Percentiles rank a stretch among this genome's conserved stretches.
Evolutionary conservation across 2,888 invertebrate genomes (phyloP).

Genomic region (Tethea ocularis): DNA sequence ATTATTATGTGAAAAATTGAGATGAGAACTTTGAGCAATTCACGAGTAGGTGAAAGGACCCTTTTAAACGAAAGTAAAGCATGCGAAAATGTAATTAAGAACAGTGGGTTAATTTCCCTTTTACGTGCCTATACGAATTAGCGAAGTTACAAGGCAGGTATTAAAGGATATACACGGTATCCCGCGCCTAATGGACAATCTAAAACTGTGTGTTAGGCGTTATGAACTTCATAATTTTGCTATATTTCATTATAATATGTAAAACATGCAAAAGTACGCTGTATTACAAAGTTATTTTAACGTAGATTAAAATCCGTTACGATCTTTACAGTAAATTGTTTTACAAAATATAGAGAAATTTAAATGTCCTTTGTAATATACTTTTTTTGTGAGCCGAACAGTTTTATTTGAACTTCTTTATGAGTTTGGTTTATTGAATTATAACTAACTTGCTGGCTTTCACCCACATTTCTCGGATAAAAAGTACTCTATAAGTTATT

Average conservation of each 20-base stretch:
- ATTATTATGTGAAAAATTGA: conserved; percentile 37
- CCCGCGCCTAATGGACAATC: conserved; percentile 48
- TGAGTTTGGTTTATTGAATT: too few species aligned
- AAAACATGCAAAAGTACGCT: neutral
- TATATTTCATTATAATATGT: conserved; percentile 5
- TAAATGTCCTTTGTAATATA: too few species aligned
- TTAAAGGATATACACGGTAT: conserved; percentile 43
- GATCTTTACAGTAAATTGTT: neutral
- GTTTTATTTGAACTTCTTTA: too few species aligned
- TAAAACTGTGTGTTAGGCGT: conserved; percentile 35
- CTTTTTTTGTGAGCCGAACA: too few species aligned
- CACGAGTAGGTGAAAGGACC: conserved; percentile 65
- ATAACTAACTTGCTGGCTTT: too few species aligned
- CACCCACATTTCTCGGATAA: too few species aligned
- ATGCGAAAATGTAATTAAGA: conserved; percentile 82
- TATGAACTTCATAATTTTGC: conserved; percentile 22
- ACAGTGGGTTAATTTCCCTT: conserved; percentile 78
- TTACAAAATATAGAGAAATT: neutral
- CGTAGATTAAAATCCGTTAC: neutral
- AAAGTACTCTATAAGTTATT: too few species aligned
- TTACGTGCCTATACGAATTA: conserved; percentile 79
- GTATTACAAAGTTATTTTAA: neutral
- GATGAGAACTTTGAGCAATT: conserved; percentile 58
- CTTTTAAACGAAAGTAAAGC: conserved; percentile 77
- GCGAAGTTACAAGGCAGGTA: conserved; percentile 60